A percentile compares a stretch with the other conserved stretches of the same genome.
Conservation (phyloP, 2,113 vertebrate genomes). For the Anser brachyrhynchus region DNA sequence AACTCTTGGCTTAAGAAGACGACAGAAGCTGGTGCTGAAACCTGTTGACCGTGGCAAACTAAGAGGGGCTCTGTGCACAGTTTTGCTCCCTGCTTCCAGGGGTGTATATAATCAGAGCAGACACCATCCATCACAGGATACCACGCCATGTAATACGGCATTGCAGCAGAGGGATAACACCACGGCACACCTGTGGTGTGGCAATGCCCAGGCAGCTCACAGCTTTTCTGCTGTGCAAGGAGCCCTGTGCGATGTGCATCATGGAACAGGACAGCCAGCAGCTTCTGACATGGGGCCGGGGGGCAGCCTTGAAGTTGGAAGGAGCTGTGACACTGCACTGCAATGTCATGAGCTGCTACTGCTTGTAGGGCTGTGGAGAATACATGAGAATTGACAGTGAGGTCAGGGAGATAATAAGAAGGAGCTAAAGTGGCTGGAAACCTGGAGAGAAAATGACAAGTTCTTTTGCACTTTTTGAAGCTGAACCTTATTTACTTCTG, state of each 20-base stretch:
- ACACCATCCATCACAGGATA: accelerated
- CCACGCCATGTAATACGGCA: accelerated
- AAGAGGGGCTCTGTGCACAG: neutral
- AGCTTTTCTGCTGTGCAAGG: neutral
- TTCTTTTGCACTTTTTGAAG: constrained; percentile 65
- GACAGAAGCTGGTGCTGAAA: accelerated
- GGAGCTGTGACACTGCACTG: neutral
- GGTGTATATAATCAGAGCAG: accelerated
- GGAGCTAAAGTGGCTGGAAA: constrained; percentile 50
- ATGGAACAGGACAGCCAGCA: neutral
- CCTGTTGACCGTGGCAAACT: accelerated
- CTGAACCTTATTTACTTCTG: constrained; percentile 51
- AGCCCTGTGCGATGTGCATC: neutral
- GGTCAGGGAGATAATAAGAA: constrained; percentile 64
- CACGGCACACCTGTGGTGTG: neutral
- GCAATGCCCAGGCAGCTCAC: neutral
- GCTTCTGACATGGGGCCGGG: neutral
- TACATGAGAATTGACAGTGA: constrained; percentile 64
- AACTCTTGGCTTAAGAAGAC: neutral
- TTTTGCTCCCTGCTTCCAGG: neutral
- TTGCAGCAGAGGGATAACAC: neutral
- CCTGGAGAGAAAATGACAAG: constrained; percentile 66
- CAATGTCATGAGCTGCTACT: constrained; percentile 32
- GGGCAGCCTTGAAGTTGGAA: neutral
- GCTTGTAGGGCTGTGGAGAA: neutral